Conservation (phyloP, 2,113 vertebrate species). For the Nerophis ophidion region DNA sequence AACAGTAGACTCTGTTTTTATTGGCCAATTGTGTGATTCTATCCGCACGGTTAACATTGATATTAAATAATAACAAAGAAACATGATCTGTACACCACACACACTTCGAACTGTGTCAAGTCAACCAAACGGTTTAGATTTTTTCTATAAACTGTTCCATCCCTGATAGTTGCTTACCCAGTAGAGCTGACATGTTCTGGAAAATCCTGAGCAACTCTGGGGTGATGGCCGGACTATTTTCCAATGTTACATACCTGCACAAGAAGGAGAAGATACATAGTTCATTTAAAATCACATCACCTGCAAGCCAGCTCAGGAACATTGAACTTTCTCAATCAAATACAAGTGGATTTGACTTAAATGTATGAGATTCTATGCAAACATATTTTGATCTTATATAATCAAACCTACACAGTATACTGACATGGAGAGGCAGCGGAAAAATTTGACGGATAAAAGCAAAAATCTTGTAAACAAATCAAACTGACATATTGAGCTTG, state of each 20-base stretch:
- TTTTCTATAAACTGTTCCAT: no score
- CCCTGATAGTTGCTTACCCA: constrained; percentile 74
- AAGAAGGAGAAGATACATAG: not conserved
- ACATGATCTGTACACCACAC: no score
- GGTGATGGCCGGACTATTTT: constrained; percentile 87
- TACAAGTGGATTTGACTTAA: not conserved
- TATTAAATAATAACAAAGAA: no score
- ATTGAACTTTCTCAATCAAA: not conserved
- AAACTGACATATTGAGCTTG: constrained; percentile 34
- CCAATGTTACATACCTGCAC: constrained; percentile 91
- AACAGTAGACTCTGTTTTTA: no score
- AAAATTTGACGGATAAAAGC: constrained; percentile 27
- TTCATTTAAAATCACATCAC: not conserved
- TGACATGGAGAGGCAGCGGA: not conserved
- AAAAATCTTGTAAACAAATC: constrained; percentile 27
- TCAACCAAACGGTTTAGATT: no score
- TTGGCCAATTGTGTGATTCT: no score
- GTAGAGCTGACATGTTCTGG: constrained; percentile 93
- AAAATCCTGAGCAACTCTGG: constrained; percentile 91
- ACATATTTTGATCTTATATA: not conserved
- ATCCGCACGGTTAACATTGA: no score
- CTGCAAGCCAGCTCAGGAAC: not conserved
- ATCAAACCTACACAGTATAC: not conserved
- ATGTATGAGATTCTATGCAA: not conserved
- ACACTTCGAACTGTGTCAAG: no score